Evolutionary conservation across 2,113 vertebrate species (phyloP), one percentile per base, ranked within the genome.

Genomic region (Datnioides undecimradiatus): DNA sequence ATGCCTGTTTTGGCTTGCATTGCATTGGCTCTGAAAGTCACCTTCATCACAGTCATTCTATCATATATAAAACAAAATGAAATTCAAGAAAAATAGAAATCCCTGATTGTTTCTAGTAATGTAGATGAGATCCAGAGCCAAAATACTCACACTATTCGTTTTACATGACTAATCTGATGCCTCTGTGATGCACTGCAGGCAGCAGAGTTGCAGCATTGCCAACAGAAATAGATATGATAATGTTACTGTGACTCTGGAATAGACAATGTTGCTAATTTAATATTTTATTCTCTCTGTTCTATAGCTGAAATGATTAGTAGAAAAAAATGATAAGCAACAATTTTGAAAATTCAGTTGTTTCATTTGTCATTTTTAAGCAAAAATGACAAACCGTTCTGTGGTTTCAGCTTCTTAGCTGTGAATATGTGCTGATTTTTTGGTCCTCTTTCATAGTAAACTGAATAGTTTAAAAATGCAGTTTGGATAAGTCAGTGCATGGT

Each of bases 101-200:
- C 31, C 17, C 10, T 17, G 16, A 31, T 16, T n/a, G n/a, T n/a
- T n/a, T n/a, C n/a, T n/a, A n/a, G n/a, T n/a, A n/a, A n/a, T n/a
- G n/a, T n/a, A n/a, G n/a, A n/a, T n/a, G n/a, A n/a, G n/a, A 36
- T 69, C 2, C 3, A 19, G 29, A 46, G 6, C 19, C 16, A 40
- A 54, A 40, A 25, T 23, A 31, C 14, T 5, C 33, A 31, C 40
- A 16, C 34, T 17, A 51, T 48, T 70, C 36, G 12, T 71, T 85
- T 54, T 23, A 29, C 27, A 66, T 59, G 41, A 73, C 23, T 29
- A 14, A 64, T 59, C 23, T 52, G 7, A 43, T 65, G 52, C 36
- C 11, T 16, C 21, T 6, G 1, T 46, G 48, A n/a, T 63, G 75
- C 55, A 63, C 63, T 57, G 63, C 69, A 57, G 64, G 48, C 64